Evolutionary conservation across 1,140 invertebrate genomes (phyloP), one percentile per base, ranked within the genome.

Genomic region (Sminthurides bifidus): DNA sequence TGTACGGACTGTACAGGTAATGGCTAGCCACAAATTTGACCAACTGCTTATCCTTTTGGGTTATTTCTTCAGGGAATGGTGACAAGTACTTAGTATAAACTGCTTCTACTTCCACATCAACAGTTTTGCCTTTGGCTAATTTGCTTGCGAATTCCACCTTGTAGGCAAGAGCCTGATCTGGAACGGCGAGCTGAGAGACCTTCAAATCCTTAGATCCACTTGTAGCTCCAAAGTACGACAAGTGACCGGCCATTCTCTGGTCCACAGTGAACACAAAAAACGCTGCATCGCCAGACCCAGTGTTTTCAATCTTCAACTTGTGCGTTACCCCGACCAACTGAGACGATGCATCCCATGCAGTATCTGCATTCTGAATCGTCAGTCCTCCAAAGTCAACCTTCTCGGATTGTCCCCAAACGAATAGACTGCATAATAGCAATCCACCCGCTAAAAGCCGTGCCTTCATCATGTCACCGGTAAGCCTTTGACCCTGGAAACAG

Each of bases 1-100:
- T 66, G 68, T 97, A 97, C 1, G 89, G 87, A 0, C 84, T 81
- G 67, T 81, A 93, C 8, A 85, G 75, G 68, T 92, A 90, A 44
- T 87, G 74, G 66, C 85, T 92, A 29, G 88, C 91, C 52, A 72
- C 77, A 66, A 85, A 95, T 60, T 82, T 79, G 0, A 97, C 87
- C 50, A 94, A 73, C 70, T 98, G 94, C 64, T 92, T 92, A 66
- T 97, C 92, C 59, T 86, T 82, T 69, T 97, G 94, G 0, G 79
- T 79, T 54, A 98, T 94, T 65, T 83, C 76, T 17, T 79, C 80
- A 1, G 94, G 94, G 72, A 90, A 87, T 1, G 92, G 86, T 12
- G 72, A 63, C 4, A 95, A 70, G 26, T 80, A 75, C 67, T 91
- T 84, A 0, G 81, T 82, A 24, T 82, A 81, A 0, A 91, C 77